phyloP scores from a whole-genome alignment of 2,888 invertebrate genomes.

The Sphaerophoria rueppellii region DNA sequence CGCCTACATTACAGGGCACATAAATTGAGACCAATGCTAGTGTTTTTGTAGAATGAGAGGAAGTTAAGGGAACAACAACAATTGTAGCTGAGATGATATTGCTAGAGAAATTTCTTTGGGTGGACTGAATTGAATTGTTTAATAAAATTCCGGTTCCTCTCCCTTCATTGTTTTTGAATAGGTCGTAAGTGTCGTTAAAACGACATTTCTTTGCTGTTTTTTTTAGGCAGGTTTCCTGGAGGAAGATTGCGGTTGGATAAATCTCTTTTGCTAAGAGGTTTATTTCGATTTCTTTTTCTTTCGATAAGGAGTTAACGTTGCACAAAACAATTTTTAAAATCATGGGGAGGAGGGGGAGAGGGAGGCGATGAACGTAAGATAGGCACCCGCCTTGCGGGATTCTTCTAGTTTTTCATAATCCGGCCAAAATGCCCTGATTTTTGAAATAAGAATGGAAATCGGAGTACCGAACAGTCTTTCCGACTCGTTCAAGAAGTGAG shows the following conservation, averaged over 20 bases:
- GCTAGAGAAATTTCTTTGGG: neutral
- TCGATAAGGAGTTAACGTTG: neutral
- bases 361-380: neutral
- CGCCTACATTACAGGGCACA: neutral
- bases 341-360: constrained; percentile 13
- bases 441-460: neutral
- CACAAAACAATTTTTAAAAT: neutral
- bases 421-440: neutral
- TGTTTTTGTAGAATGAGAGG: neutral
- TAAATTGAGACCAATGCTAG: neutral
- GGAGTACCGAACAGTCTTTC: constrained; percentile 6
- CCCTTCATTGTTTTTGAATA: constrained; percentile 1
- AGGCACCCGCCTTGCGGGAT: too few relatives aligned
- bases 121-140: neutral
- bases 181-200: constrained; percentile 7
- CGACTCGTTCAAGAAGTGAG: constrained; percentile 10
- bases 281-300: constrained; percentile 17
- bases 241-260: neutral
- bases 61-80: neutral
- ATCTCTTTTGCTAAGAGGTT: constrained; percentile 1
- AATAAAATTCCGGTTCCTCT: constrained; percentile 9
- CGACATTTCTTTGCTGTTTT: neutral
- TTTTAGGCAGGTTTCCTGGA: constrained; percentile 20
- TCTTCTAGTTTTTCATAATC: neutral
- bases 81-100: constrained; percentile 7